Evolutionary conservation across 2,113 vertebrate genomes (phyloP).

Genomic region (Herpetotheres cachinnans): DNA sequence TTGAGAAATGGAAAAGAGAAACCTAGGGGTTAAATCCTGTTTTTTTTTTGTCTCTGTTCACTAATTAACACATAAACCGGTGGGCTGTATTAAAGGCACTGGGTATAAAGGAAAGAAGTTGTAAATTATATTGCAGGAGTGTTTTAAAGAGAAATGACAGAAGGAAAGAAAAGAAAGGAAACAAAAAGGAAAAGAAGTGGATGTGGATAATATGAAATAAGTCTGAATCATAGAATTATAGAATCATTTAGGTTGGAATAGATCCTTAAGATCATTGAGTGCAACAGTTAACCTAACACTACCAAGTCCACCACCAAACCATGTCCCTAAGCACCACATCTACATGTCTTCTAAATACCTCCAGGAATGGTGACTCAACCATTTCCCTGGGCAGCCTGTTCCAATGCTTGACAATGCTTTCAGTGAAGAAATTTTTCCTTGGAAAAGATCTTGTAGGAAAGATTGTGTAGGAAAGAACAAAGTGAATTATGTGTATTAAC

Average conservation of each 20-base stretch:
- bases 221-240: neutral
- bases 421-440: neutral
- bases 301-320: neutral
- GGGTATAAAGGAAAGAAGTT: neutral
- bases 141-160: neutral
- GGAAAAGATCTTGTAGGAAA: neutral
- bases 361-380: neutral
- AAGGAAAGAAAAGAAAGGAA: neutral
- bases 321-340: neutral
- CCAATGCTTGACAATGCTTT: neutral
- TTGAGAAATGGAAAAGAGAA: neutral
- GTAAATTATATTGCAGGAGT: neutral
- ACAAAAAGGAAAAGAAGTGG: neutral
- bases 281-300: neutral
- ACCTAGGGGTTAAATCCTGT: neutral
- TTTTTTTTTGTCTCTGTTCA: neutral
- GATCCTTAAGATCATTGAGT: rapidly evolving
- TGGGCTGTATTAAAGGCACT: neutral
- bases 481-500: neutral
- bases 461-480: neutral
- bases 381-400: neutral
- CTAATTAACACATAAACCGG: neutral
- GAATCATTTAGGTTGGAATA: neutral
- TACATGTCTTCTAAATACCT: neutral
- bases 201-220: neutral